Conservation (phyloP, 53 echinoderm and acorn worm species). For the Temnopleurus reevesii region DNA sequence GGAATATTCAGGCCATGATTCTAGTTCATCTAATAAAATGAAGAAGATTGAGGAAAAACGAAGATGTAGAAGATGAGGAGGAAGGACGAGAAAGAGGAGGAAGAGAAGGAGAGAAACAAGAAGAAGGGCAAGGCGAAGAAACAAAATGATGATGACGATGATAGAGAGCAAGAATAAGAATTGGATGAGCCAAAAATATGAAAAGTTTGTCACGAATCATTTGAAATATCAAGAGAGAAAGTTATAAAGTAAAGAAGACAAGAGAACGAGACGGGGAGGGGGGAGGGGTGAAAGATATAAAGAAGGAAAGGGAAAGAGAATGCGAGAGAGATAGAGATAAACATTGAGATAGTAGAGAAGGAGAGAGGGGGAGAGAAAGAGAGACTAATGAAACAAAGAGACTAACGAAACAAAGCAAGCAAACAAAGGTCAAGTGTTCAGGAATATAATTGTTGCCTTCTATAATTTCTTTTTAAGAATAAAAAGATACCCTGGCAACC, state of each 20-base stretch:
- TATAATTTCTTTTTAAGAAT: too few relatives aligned
- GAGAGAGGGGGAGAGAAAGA: neutral
- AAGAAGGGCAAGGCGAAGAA: neutral
- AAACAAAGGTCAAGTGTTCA: too few relatives aligned
- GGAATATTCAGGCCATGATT: neutral
- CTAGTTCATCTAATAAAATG: neutral
- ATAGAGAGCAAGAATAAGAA: neutral
- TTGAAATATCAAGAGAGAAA: neutral
- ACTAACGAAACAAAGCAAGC: too few relatives aligned
- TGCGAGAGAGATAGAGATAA: neutral
- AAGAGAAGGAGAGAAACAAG: neutral
- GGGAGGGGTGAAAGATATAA: too few relatives aligned
- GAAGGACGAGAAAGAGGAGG: neutral
- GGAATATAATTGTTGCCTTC: too few relatives aligned
- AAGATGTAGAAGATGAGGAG: neutral
- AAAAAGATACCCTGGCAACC: too few relatives aligned
- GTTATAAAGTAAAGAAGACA: neutral
- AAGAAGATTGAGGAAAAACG: too few relatives aligned
- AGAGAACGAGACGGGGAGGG: neutral
- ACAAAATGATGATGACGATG: neutral
- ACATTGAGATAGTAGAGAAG: neutral
- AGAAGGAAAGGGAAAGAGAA: neutral
- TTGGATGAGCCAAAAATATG: neutral
- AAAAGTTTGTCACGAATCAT: neutral
- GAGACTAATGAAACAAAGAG: neutral